Percentiles rank a stretch among this genome's conserved stretches.
phyloP scores from a whole-genome alignment of 2,888 invertebrate species.

The Argyra leucocephala region DNA sequence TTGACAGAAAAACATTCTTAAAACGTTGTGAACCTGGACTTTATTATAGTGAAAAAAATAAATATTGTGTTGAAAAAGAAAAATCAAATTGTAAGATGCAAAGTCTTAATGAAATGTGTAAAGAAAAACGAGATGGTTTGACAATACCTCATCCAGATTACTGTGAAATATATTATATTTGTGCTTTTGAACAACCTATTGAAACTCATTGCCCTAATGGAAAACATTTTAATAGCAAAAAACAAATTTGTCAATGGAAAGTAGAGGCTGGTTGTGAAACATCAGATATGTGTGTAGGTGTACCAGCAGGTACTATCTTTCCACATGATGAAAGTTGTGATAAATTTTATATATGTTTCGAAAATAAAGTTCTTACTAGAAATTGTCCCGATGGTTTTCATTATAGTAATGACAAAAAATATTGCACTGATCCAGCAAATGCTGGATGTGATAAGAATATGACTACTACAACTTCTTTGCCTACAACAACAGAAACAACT shows the following conservation, averaged over 20 bases:
- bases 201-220: not conserved
- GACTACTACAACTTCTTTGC: not conserved
- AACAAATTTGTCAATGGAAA: not conserved
- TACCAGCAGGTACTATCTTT: slow-evolving; percentile 12
- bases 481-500: too few relatives aligned
- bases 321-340: slow-evolving; percentile 31
- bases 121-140: not conserved
- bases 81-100: not conserved
- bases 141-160: not conserved
- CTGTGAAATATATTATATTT: not conserved
- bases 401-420: slow-evolving; percentile 23
- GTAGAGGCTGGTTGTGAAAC: not conserved
- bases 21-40: not conserved
- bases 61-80: not conserved
- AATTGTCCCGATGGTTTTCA: slow-evolving; percentile 49
- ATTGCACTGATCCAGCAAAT: not conserved
- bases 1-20: not conserved
- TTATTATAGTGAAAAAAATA: not conserved
- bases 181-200: not conserved
- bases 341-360: slow-evolving; percentile 29
- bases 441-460: not conserved
- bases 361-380: slow-evolving; percentile 41
- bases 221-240: not conserved
- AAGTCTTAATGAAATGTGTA: not conserved
- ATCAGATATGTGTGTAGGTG: not conserved